Evolutionary conservation across 1,140 invertebrate genomes (phyloP).

Genomic region (Epicauta chinensis): DNA sequence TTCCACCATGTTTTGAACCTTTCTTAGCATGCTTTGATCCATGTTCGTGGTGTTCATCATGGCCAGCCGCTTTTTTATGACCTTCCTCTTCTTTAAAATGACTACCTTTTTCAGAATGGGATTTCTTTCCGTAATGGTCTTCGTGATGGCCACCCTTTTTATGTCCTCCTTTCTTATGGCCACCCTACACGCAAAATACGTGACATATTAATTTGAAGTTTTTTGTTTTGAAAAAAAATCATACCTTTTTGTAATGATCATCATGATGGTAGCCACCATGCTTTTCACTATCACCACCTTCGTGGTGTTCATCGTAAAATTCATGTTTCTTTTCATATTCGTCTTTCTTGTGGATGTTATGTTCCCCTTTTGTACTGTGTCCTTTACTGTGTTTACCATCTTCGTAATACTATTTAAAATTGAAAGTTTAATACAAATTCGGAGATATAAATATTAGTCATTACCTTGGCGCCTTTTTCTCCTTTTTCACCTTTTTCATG

Average conservation of each 20-base stretch:
- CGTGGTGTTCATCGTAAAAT: constrained; percentile 65
- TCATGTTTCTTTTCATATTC: constrained; percentile 67
- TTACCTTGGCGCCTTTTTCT: constrained; percentile 50
- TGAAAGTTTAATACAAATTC: background rate
- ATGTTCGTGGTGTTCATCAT: constrained; percentile 49
- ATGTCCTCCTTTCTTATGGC: constrained; percentile 44
- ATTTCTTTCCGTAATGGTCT: constrained; percentile 52
- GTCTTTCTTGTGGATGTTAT: constrained; percentile 66
- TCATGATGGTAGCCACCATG: constrained; percentile 54
- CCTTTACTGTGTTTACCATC: constrained; percentile 62
- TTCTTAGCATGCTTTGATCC: constrained; percentile 45
- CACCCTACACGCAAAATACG: constrained; percentile 24
- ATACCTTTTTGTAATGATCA: constrained; percentile 48
- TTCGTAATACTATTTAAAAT: constrained; percentile 50
- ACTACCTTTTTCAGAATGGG: constrained; percentile 51
- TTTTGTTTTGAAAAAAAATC: background rate
- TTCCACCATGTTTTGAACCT: constrained; percentile 46
- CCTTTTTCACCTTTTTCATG: constrained; percentile 46
- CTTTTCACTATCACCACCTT: constrained; percentile 57
- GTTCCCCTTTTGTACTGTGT: constrained; percentile 63
- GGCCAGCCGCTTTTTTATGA: constrained; percentile 48
- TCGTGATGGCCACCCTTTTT: constrained; percentile 47
- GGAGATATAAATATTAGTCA: constrained; percentile 15
- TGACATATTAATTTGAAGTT: background rate
- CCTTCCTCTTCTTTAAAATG: constrained; percentile 51